These are phyloP conservation scores for Lordiphosa collinella DNA, from an alignment of 1,140 invertebrate species.

Conservation along the genomic window DNA sequence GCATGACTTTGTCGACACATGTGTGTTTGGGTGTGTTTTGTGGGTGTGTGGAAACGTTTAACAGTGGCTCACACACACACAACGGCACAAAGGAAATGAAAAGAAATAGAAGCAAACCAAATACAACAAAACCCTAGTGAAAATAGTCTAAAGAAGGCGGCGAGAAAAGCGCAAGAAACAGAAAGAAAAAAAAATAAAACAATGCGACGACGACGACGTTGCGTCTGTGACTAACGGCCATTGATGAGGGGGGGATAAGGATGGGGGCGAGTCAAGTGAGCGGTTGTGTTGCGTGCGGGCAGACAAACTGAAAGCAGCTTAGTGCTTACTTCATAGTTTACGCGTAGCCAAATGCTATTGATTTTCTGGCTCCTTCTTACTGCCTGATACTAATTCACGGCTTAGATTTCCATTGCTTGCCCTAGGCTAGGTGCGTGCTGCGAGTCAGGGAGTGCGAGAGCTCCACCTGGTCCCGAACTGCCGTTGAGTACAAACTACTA, in stretches of 20 bases:
- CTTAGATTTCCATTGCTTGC: conserved; percentile 30
- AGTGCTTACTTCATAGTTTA: conserved; percentile 74
- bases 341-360: conserved; percentile 72
- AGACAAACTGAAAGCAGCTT: conserved; percentile 68
- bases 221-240: conserved; percentile 69
- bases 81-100: conserved; percentile 46
- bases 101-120: conserved; percentile 59
- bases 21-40: conserved; percentile 1
- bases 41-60: conserved; percentile 15
- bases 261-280: too few relatives aligned
- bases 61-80: conserved; percentile 24
- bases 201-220: conserved; percentile 53
- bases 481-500: conserved; percentile 33
- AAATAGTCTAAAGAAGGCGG: conserved; percentile 20
- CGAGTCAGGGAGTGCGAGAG: conserved; percentile 34
- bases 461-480: conserved; percentile 23
- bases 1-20: conserved; percentile 8
- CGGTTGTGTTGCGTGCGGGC: conserved; percentile 32
- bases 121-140: conserved; percentile 20
- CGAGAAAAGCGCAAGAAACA: conserved; percentile 24
- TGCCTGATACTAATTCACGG: conserved; percentile 1
- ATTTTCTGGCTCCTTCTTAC: conserved; percentile 41
- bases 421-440: conserved; percentile 34
- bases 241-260: conserved; percentile 19
- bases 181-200: conserved; percentile 41